These are phyloP conservation scores for Mustela nigripes DNA, from an alignment of 2,113 vertebrate genomes.

Conservation along the genomic window DNA sequence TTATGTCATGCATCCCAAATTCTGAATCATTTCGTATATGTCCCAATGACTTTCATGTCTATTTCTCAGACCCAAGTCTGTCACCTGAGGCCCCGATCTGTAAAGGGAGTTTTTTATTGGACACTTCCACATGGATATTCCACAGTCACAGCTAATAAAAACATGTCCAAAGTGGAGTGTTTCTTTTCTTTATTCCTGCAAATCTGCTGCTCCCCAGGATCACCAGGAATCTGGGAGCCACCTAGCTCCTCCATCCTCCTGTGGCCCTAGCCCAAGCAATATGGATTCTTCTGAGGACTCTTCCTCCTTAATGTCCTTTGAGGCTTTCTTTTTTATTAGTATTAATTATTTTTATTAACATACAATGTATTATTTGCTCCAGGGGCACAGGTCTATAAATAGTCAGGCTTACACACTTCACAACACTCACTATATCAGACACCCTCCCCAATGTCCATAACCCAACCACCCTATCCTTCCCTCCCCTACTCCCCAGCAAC, in stretches of 20 bases:
- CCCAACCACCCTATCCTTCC: no score
- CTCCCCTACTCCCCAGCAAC: no score
- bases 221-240: not conserved
- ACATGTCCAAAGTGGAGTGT: no score
- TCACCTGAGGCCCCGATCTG: not conserved
- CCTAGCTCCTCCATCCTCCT: not conserved
- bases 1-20: not conserved
- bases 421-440: no score
- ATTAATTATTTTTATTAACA: no score
- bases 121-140: not conserved
- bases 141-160: not conserved
- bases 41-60: not conserved
- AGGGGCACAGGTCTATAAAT: no score
- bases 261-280: not conserved
- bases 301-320: not conserved
- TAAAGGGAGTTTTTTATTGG: not conserved
- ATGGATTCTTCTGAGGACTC: not conserved
- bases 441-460: no score
- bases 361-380: no score
- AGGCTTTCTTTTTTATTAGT: not conserved
- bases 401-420: no score
- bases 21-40: not conserved
- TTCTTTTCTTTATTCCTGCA: not conserved
- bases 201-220: not conserved
- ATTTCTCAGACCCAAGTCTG: not conserved